Base-by-base conservation (phyloP, 1,140 invertebrate species). In the Bombus soroeensis region DNA sequence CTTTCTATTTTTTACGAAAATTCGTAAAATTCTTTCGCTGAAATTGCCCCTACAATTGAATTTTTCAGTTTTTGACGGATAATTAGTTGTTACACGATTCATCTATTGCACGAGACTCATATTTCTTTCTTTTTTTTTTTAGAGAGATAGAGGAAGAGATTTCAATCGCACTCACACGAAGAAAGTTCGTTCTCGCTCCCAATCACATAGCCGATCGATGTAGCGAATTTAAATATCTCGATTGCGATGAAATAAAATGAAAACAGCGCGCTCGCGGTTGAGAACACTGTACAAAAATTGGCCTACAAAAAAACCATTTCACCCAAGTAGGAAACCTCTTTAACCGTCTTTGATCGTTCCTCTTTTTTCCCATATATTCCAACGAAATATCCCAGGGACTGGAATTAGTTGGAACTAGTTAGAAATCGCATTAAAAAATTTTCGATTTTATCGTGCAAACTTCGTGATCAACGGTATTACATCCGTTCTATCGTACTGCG, bases 151-250 rank as follows among this genome's bases (percentile, higher is more conserved):
- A 28, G 43, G 12, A 18, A 41, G 37, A 25, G 37, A 77, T 77
- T 77, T 64, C 75, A 77, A 77, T 62, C 34, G 37, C 39, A 64
- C 28, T 57, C n/a, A 62, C 39, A 64, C 70, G 66, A 76, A 78
- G 59, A n/a, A 84, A 86, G 80, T 80, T 74, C 83, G 59, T 71
- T 57, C 76, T 53, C 53, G 37, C 28, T 1, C 2, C n/a, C 75
- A 59, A 68, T 72, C 57, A 64, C 75, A 64, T 15, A 28, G 28
- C 0, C 37, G 75, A 77, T 62, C 75, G 75, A 77, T 62, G 37
- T 77, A 77, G 75, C 57, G 37, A 62, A 77, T 77, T 77, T 77
- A 77, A 77, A 77, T 77, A 77, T 25, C 75, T 10, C 75, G 75
- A 77, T 77, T 32, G 59, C 57, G 37, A 64, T 41, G 57, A n/a